Evolutionary conservation across 2,888 invertebrate genomes (phyloP), one percentile per base, ranked within the genome.

Genomic region (Temnothorax ravouxi): DNA sequence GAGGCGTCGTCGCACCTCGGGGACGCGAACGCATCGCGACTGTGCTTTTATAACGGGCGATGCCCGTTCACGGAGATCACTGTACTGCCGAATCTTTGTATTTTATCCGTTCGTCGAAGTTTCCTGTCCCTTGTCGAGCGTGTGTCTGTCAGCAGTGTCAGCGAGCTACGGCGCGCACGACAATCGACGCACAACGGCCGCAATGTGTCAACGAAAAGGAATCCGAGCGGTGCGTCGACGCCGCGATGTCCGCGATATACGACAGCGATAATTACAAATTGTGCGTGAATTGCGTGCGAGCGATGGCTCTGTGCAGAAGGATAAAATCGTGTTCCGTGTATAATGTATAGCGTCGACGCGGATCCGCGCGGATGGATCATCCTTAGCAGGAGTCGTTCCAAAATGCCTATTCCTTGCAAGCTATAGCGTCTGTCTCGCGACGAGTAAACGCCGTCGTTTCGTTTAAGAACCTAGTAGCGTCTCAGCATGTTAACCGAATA

Each of bases 31-130:
- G 29, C 47, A 59, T 47, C 71, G 71, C 79, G 71, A 38, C 71
- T 38, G 72, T 71, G 59, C 71, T 80, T 80, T 80, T 80, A 61
- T 25, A 61, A 61, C 59, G 41, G 41, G 47, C 13, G 47, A 71
- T 29, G 72, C 47, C 59, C 13, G 72, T 80, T 72, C 47, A 44
- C 47, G 29, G 18, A 56, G 79, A 54, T 76, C 79, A 61, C 71
- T 80, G 59, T 80, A 80, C 79, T 80, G 79, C 79, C 79, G 79
- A 80, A 80, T 80, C 79, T 80, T 80, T 80, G 79, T 80, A 80
- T 80, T 80, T 72, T 61, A 80, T 80, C 72, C 59, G 79, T 50
- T 80, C 71, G 59, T 71, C 72, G 38, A 25, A 59, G 59, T 72
- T 72, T 50, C 59, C 34, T 59, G 25, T 47, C 47, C 44, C 69